Evolutionary conservation across 2,797 vertebrate genomes (phyloP), one percentile per base, ranked within the genome.

Genomic region (Labeo calbasu): DNA sequence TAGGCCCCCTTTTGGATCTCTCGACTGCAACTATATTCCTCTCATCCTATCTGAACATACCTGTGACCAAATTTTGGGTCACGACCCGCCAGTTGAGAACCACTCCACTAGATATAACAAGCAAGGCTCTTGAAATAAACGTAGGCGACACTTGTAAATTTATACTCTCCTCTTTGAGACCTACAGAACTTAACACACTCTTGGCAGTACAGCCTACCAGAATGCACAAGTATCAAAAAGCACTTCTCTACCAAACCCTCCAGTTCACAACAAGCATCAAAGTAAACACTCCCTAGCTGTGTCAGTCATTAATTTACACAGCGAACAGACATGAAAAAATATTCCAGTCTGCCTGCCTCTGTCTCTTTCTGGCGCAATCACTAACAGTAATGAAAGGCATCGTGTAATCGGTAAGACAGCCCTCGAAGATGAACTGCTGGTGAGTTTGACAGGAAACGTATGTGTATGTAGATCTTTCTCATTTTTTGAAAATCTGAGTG

Each of bases 391-490:
- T 73, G 77, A 81, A 81, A 84, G 17, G n/a, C 78, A 65, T 23
- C 13, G 59, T 40, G n/a, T 79, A 61, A 79, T 73, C 4, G 10
- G 17, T 57, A 69, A 85, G 73, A 83, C 83, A 80, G 73, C 32
- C 46, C 78, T 77, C 83, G 68, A 66, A 82, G 72, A 76, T 88
- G 88, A 92, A 91, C 87, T 89, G 79, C 87, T 81, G 65, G 79
- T 82, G 81, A 79, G 71, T 68, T 87, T 85, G 83, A 80, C 77
- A 71, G 81, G 57, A 71, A 57, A 78, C 3, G 15, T 53, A 50
- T 2, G 7, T 81, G 51, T 28, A 70, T 15, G 43, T 63, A 71
- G 50, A 82, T 69, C 55, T 50, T 77, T 51, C 53, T 23, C 8
- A 25, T 55, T 50, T n/a, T 70, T 53, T 13, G 9, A 55, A 66